phyloP scores from a whole-genome alignment of 2,797 vertebrate species.

The Peromyscus attwateri region DNA sequence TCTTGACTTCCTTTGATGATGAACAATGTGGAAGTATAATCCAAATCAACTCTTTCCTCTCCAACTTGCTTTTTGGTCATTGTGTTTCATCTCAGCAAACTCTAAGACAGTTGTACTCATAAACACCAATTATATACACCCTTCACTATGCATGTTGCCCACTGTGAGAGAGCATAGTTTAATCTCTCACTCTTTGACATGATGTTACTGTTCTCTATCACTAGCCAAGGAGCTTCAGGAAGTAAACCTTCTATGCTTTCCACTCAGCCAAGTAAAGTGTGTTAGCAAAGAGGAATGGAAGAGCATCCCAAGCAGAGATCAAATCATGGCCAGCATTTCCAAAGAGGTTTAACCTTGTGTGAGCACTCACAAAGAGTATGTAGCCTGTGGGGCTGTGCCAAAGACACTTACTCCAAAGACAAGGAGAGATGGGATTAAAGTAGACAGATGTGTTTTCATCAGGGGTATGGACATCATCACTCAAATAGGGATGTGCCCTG shows the following conservation, averaged over 20 bases:
- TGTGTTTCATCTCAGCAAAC: not conserved
- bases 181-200: constrained; percentile 78
- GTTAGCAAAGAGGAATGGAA: not conserved
- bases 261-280: constrained; percentile 17
- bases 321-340: not conserved
- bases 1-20: not conserved
- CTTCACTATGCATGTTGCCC: constrained; percentile 74
- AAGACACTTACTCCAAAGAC: not conserved
- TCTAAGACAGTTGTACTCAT: constrained; percentile 70
- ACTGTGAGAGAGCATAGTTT: constrained; percentile 68
- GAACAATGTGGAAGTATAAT: not conserved
- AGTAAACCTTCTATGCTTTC: not conserved
- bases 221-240: constrained; percentile 46
- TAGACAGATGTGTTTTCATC: not conserved
- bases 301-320: not conserved
- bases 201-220: constrained; percentile 58
- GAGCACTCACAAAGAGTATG: not conserved
- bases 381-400: not conserved
- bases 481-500: not conserved
- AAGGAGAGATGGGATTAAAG: not conserved
- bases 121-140: constrained; percentile 80
- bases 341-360: not conserved
- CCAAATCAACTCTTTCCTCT: not conserved
- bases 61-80: not conserved
- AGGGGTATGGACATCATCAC: not conserved